Evolutionary conservation across 2,797 vertebrate genomes (phyloP).

Genomic region (Poeciliopsis turneri): DNA sequence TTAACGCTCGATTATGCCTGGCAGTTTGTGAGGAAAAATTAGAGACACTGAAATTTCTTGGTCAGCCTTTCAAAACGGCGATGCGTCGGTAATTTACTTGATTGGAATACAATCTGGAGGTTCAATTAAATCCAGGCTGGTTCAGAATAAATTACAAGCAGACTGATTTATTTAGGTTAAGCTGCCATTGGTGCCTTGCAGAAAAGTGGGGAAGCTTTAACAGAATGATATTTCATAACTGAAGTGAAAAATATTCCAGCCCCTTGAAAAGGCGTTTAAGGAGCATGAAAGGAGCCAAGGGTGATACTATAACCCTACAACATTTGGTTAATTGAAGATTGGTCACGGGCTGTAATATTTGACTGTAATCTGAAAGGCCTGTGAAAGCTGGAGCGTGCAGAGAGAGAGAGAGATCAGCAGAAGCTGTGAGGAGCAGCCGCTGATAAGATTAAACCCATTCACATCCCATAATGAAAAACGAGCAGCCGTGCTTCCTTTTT

Average conservation of each 20-base stretch:
- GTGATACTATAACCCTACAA: constrained; percentile 80
- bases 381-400: constrained; percentile 69
- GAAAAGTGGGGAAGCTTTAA: constrained; percentile 66
- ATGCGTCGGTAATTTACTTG: constrained; percentile 63
- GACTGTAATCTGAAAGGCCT: constrained; percentile 83
- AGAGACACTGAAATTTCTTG: constrained; percentile 58
- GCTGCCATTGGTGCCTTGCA: constrained; percentile 60
- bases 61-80: constrained; percentile 65
- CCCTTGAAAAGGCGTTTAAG: constrained; percentile 74
- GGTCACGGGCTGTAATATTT: constrained; percentile 82
- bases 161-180: constrained; percentile 85
- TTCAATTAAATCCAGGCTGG: constrained; percentile 72
- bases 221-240: constrained; percentile 68
- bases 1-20: constrained; percentile 46
- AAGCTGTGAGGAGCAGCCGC: constrained; percentile 75
- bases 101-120: constrained; percentile 67
- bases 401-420: constrained; percentile 68
- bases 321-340: constrained; percentile 85
- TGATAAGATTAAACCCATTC: constrained; percentile 82
- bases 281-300: constrained; percentile 79
- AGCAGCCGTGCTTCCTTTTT: constrained; percentile 62
- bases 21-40: constrained; percentile 50
- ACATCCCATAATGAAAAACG: constrained; percentile 72
- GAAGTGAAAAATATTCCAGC: constrained; percentile 71
- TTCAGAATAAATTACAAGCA: constrained; percentile 69